phyloP scores from a whole-genome alignment of 2,113 vertebrate species.

The Scomber japonicus region DNA sequence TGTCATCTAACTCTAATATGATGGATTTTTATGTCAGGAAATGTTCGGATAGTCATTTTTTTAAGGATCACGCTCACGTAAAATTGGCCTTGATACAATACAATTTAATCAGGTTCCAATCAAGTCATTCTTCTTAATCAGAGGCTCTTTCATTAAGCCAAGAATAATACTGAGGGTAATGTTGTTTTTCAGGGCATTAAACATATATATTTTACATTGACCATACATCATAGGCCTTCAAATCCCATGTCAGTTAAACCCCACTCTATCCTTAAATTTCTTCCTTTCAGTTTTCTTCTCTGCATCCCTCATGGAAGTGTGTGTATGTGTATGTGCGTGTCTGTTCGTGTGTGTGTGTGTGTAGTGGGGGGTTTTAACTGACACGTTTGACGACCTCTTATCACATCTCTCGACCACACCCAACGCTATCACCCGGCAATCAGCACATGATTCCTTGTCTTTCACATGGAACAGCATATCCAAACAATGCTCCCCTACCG shows the following conservation, averaged over 20 bases:
- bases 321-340: too few relatives aligned
- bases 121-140: too few relatives aligned
- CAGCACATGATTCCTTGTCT: conserved; percentile 19
- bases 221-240: too few relatives aligned
- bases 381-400: conserved; percentile 38
- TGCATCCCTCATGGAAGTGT: too few relatives aligned
- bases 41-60: neutral
- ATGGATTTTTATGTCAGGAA: neutral
- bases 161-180: neutral
- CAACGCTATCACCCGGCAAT: conserved; percentile 32
- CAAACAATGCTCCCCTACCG: conserved; percentile 32
- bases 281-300: neutral
- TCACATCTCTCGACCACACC: conserved; percentile 21
- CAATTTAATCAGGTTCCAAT: too few relatives aligned
- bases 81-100: neutral
- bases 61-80: neutral
- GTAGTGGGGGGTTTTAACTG: neutral
- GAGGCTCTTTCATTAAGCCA: neutral
- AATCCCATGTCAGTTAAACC: too few relatives aligned
- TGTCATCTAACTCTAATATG: neutral
- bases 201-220: too few relatives aligned
- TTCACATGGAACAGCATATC: neutral
- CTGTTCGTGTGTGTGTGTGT: neutral
- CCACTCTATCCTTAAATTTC: too few relatives aligned
- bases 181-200: neutral